A percentile compares a stretch with the other conserved stretches of the same genome.
These are phyloP conservation scores for Urocynchramus pylzowi DNA, from an alignment of 2,113 vertebrate genomes.

Conservation along the genomic window DNA sequence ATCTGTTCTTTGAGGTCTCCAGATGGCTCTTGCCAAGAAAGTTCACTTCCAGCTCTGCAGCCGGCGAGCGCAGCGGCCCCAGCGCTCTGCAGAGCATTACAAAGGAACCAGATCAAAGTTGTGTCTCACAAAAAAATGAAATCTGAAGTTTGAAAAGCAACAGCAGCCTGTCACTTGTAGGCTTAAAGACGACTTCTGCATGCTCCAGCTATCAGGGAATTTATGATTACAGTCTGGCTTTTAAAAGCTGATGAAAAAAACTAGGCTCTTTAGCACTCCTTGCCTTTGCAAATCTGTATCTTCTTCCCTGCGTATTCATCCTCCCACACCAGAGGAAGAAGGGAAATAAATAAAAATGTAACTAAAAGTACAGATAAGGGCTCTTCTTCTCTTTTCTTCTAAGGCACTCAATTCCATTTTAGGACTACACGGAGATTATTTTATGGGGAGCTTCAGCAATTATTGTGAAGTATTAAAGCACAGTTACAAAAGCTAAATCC, in stretches of 20 bases:
- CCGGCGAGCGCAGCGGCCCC: background rate
- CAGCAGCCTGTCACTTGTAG: constrained; percentile 62
- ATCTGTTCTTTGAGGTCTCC: constrained; percentile 63
- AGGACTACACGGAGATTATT: background rate
- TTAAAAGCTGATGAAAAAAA: constrained; percentile 51
- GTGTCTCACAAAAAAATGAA: constrained; percentile 46
- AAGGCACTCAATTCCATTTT: constrained; percentile 39
- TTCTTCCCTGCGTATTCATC: constrained; percentile 12
- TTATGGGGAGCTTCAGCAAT: constrained; percentile 14
- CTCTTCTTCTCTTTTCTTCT: constrained; percentile 10
- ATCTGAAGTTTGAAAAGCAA: constrained; percentile 64
- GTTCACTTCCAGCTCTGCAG: constrained; percentile 51
- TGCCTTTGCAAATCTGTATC: constrained; percentile 54
- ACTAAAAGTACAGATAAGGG: constrained; percentile 45
- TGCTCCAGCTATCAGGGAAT: constrained; percentile 61
- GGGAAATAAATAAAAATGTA: constrained; percentile 59
- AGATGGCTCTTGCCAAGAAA: constrained; percentile 65
- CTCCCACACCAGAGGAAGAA: constrained; percentile 38
- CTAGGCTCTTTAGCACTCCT: background rate
- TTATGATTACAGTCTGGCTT: constrained; percentile 60
- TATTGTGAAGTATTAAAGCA: background rate
- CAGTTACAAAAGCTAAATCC: background rate
- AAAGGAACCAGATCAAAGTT: constrained; percentile 65
- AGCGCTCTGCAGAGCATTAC: constrained; percentile 40
- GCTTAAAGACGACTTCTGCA: constrained; percentile 54